phyloP scores from a whole-genome alignment of 2,797 vertebrate genomes.

The Lutjanus argentimaculatus region DNA sequence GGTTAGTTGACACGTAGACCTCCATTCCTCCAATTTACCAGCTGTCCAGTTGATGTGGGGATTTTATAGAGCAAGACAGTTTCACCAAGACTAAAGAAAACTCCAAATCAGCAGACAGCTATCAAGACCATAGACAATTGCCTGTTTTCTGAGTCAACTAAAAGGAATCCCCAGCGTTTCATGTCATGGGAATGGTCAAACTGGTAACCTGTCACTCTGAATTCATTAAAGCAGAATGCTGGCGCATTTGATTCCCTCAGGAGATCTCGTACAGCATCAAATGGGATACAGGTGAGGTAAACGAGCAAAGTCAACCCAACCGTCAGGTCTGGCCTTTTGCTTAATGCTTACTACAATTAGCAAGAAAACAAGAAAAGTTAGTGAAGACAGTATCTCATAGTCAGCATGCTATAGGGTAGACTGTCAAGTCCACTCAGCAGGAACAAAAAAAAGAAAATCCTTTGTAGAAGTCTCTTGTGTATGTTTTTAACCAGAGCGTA shows the following conservation, averaged over 20 bases:
- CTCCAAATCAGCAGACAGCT: neutral
- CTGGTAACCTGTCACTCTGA: neutral
- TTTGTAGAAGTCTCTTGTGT: neutral
- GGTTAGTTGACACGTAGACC: neutral
- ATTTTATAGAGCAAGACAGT: neutral
- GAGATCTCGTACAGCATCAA: neutral
- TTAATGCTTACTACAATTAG: neutral
- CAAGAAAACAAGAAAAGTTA: neutral
- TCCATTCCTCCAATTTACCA: conserved; percentile 1
- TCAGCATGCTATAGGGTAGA: neutral
- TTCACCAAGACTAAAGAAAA: neutral
- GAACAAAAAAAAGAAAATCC: neutral
- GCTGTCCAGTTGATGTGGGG: neutral
- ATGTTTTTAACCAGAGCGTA: too few species aligned
- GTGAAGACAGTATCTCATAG: neutral
- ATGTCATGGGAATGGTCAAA: neutral
- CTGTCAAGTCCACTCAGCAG: neutral
- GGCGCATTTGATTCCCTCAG: neutral
- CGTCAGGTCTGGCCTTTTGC: neutral
- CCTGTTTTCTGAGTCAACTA: neutral
- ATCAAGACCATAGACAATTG: neutral
- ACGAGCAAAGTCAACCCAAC: neutral
- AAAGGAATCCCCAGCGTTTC: neutral
- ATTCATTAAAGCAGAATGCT: neutral
- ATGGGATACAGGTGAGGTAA: neutral